Evolutionary conservation across 2,113 vertebrate species (phyloP), one percentile per base, ranked within the genome.

Genomic region (Rhodinocichla rosea): DNA sequence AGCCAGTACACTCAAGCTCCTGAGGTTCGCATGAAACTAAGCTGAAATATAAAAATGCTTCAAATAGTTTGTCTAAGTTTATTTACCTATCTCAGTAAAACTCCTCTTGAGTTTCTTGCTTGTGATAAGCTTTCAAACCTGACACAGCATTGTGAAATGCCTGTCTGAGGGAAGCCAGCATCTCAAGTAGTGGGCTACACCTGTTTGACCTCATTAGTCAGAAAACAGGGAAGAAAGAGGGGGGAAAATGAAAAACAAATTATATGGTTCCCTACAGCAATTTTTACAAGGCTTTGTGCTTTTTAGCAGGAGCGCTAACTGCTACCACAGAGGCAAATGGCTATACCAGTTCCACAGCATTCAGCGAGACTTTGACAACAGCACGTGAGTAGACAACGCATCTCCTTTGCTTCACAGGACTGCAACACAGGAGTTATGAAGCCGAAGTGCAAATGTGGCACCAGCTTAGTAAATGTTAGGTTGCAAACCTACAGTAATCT

Each of bases 271-370:
- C 62, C 49, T 77, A 68, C 27, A 57, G 53, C 15, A 35, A 20
- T 56, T 83, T 97, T 90, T 90, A 74, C 90, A 89, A 83, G 37
- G 10, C 19, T 74, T 40, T 94, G 80, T 95, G 47, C 59, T 94
- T 97, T 97, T 86, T 71, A 95, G 56, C 62, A 95, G 93, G 39
- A 78, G 10, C 9, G 1, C 8, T 28, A 39, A 67, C 47, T 95
- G 92, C 88, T 65, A 45, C 3, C 8, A 1, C 52, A 69, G 83
- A 77, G 40, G 67, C 39, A 37, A 73, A 57, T 87, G 28, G 17
- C 39, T 60, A 57, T 13, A 64, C 39, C 40, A 78, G 33, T 44
- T 5, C n/a, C 64, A 67, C 37, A 71, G 68, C 82, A 53, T 39
- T 50, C 35, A 69, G 5, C 6, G 37, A 47, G 26, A 74, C 24